phyloP scores from a whole-genome alignment of 2,113 vertebrate genomes.

The Melanotaenia duboulayi region DNA sequence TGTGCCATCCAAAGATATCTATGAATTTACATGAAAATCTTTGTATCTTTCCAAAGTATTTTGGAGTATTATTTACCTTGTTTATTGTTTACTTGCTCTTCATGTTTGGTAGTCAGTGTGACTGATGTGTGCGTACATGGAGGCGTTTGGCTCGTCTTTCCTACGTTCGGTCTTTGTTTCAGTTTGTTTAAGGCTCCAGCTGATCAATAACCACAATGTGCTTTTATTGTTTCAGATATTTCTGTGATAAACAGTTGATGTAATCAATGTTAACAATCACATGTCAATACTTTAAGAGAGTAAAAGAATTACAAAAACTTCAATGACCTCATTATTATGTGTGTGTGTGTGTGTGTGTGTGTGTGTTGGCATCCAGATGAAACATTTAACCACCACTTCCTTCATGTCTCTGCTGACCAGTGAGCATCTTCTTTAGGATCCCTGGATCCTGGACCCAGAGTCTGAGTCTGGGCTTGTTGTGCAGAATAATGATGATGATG shows the following conservation, averaged over 20 bases:
- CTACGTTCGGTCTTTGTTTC: background rate
- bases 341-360: background rate
- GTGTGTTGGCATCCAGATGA: background rate
- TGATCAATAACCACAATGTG: slow-evolving; percentile 34
- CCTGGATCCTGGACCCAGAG: too few relatives aligned
- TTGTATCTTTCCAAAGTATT: background rate
- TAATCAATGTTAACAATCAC: slow-evolving; percentile 35
- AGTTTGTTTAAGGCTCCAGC: slow-evolving; percentile 22
- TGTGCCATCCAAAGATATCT: slow-evolving; percentile 35
- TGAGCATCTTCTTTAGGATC: too few relatives aligned
- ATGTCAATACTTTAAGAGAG: slow-evolving; percentile 50
- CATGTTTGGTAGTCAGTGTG: slow-evolving; percentile 27
- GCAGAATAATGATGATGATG: too few relatives aligned
- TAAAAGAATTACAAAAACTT: slow-evolving; percentile 42
- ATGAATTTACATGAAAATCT: slow-evolving; percentile 24
- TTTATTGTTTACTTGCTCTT: slow-evolving; percentile 20
- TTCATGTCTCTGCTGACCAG: too few relatives aligned
- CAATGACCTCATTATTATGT: slow-evolving; percentile 6
- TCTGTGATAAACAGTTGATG: slow-evolving; percentile 9
- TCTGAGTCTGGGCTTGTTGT: too few relatives aligned
- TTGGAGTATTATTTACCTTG: background rate
- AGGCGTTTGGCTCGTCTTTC: slow-evolving; percentile 10
- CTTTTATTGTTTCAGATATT: slow-evolving; percentile 25
- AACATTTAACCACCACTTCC: too few relatives aligned
- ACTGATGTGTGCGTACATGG: background rate